Evolutionary conservation across 2,888 invertebrate genomes (phyloP).

Genomic region (Pandemis cinnamomeana): DNA sequence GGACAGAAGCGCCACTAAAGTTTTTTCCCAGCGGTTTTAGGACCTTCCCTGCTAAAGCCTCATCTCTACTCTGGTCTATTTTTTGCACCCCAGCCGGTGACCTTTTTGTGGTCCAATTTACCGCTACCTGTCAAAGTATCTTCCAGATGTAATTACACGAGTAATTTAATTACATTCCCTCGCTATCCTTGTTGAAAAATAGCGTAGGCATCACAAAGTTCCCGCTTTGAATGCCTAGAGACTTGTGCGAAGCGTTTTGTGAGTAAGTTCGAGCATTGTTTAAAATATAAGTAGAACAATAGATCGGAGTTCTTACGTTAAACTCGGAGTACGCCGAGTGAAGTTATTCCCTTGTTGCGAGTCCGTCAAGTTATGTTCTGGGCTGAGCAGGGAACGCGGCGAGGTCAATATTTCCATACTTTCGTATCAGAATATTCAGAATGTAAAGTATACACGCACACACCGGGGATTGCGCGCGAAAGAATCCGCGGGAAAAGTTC

Average conservation of each 20-base stretch:
- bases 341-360: slow-evolving; percentile 20
- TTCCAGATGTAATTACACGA: slow-evolving; percentile 13
- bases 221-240: not conserved
- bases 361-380: slow-evolving; percentile 13
- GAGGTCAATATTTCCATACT: slow-evolving; percentile 39
- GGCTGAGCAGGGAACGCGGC: not conserved
- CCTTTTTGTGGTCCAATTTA: slow-evolving; percentile 21
- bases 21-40: slow-evolving; percentile 2
- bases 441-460: slow-evolving; percentile 20
- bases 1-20: slow-evolving; percentile 18
- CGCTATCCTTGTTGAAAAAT: slow-evolving; percentile 20
- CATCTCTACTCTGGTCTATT: not conserved
- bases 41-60: slow-evolving; percentile 7
- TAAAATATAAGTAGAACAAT: slow-evolving; percentile 29
- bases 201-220: not conserved
- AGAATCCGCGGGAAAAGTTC: slow-evolving; percentile 27
- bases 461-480: slow-evolving; percentile 10
- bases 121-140: slow-evolving; percentile 19
- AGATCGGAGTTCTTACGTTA: slow-evolving; percentile 1
- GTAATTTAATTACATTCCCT: slow-evolving; percentile 18
- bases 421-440: slow-evolving; percentile 6
- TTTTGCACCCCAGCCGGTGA: slow-evolving; percentile 7
- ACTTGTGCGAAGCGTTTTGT: slow-evolving; percentile 15
- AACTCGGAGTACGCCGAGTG: slow-evolving; percentile 17
- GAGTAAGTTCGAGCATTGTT: slow-evolving; percentile 20